A percentile compares a stretch with the other conserved stretches of the same genome.
These are phyloP conservation scores for Saccopteryx bilineata DNA, from an alignment of 2,113 vertebrate genomes.

Conservation along the genomic window DNA sequence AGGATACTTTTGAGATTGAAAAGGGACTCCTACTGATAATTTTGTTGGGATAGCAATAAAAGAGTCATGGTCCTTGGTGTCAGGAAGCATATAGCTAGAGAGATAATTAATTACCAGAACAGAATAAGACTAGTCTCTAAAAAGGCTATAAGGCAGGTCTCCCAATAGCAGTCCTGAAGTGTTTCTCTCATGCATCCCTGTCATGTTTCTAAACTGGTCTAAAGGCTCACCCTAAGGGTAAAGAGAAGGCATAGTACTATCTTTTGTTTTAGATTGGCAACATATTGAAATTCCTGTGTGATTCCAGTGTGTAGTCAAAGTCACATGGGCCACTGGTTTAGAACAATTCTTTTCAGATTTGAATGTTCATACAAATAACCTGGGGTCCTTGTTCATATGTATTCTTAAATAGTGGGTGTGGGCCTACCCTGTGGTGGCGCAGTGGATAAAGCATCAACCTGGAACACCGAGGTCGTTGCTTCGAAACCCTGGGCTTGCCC, in stretches of 20 bases:
- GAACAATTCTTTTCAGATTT: neutral
- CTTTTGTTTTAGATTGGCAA: neutral
- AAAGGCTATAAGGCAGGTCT: neutral
- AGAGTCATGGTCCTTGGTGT: neutral
- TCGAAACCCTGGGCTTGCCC: too few relatives aligned
- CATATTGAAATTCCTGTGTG: neutral
- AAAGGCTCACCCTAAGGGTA: neutral
- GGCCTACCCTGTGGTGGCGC: too few relatives aligned
- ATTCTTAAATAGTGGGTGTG: neutral
- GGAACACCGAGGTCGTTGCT: too few relatives aligned
- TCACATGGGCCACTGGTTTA: neutral
- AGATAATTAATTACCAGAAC: neutral
- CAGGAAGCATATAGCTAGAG: neutral
- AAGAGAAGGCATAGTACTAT: neutral
- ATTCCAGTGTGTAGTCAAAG: neutral
- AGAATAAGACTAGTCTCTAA: neutral
- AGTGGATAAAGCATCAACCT: too few relatives aligned
- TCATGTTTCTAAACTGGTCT: conserved; percentile 14
- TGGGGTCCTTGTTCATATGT: neutral
- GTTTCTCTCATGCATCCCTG: neutral
- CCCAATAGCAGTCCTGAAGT: neutral
- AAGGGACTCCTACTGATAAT: neutral
- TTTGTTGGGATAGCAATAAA: neutral
- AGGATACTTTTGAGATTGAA: neutral
- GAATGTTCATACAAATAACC: neutral